Conservation (phyloP, 2,888 invertebrate genomes). For the Apantesis nais region DNA sequence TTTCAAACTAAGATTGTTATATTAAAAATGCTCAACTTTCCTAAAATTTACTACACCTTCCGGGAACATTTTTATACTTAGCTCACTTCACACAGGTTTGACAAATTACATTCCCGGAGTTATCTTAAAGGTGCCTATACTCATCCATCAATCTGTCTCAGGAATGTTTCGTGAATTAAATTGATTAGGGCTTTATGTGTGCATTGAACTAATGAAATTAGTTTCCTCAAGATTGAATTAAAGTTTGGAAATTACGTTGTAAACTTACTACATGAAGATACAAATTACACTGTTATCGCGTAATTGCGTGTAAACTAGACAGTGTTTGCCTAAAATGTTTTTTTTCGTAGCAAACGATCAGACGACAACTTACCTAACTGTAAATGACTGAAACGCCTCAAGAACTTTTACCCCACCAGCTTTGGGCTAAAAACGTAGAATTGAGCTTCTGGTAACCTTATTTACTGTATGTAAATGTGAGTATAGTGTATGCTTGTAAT, state of each 20-base stretch:
- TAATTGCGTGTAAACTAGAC: background rate
- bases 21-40: background rate
- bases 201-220: background rate
- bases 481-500: no score
- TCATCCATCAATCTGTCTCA: slow-evolving; percentile 11
- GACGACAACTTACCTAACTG: no score
- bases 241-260: background rate
- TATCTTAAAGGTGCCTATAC: background rate
- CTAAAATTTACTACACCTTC: background rate
- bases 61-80: background rate
- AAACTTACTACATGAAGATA: background rate
- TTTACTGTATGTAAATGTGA: no score
- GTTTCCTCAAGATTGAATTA: background rate
- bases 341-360: background rate
- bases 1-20: no score
- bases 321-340: background rate
- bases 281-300: background rate
- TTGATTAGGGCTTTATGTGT: background rate
- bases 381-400: no score
- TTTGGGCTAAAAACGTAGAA: no score
- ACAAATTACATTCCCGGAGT: slow-evolving; percentile 7
- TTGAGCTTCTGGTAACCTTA: no score
- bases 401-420: no score
- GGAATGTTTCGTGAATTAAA: background rate
- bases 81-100: slow-evolving; percentile 9